A percentile compares a stretch with the other conserved stretches of the same genome.
These are phyloP conservation scores for Brevipalpus yothersi DNA, from an alignment of 1,140 invertebrate species.

Conservation along the genomic window DNA sequence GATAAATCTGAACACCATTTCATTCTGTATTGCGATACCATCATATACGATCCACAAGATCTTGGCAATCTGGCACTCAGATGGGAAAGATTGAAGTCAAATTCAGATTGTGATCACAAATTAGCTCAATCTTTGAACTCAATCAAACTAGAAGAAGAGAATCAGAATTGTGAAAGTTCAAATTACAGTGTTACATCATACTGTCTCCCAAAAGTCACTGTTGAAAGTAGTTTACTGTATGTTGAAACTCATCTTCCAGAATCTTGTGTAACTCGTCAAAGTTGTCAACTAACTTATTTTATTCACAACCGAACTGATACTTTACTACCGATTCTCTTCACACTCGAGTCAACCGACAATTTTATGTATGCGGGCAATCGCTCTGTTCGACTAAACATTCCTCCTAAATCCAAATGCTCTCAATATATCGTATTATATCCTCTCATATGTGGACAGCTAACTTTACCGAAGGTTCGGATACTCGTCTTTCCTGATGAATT, in stretches of 20 bases:
- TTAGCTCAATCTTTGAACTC: too few species aligned
- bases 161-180: too few species aligned
- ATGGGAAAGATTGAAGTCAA: not conserved
- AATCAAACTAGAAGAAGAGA: too few species aligned
- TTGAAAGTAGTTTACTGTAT: constrained; percentile 38
- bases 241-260: constrained; percentile 43
- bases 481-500: constrained; percentile 18
- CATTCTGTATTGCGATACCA: not conserved
- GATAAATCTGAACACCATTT: not conserved
- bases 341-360: constrained; percentile 50
- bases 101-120: too few species aligned
- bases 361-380: constrained; percentile 67
- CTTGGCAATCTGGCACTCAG: not conserved
- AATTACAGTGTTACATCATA: too few species aligned
- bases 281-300: constrained; percentile 32
- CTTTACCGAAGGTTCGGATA: constrained; percentile 36
- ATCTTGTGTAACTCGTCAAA: constrained; percentile 38
- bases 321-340: constrained; percentile 41
- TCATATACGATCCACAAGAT: not conserved
- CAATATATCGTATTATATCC: constrained; percentile 34
- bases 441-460: constrained; percentile 37
- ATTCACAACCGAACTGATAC: constrained; percentile 41
- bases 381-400: constrained; percentile 35
- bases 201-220: constrained; percentile 17
- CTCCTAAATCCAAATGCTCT: not conserved